phyloP scores from a whole-genome alignment of 2,113 vertebrate species.

The Eptesicus fuscus region DNA sequence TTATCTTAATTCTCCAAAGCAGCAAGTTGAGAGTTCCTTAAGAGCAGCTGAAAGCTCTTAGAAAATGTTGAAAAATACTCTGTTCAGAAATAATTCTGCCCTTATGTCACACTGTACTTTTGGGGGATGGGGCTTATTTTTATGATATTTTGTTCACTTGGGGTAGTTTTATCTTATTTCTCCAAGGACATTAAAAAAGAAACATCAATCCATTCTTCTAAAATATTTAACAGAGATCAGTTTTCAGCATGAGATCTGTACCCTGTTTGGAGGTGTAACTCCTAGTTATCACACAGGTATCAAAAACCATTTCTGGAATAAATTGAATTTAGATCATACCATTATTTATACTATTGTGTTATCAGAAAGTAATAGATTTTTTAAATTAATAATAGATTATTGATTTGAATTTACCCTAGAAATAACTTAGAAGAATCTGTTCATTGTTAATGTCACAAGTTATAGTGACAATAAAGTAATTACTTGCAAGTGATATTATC shows the following conservation, averaged over 20 bases:
- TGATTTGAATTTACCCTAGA: not conserved
- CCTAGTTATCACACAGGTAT: not conserved
- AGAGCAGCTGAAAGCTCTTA: constrained; percentile 47
- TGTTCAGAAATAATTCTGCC: constrained; percentile 62
- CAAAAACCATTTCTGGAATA: constrained; percentile 10
- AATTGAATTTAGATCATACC: not conserved
- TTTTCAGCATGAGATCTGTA: not conserved
- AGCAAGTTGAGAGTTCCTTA: constrained; percentile 54
- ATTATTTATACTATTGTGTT: not conserved
- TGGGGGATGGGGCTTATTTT: not conserved
- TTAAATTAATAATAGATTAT: not conserved
- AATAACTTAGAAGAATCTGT: not conserved
- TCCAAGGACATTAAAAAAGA: not conserved
- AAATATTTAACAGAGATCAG: not conserved
- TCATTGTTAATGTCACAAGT: not conserved
- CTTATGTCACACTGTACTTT: constrained; percentile 56
- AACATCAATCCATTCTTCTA: constrained; percentile 7
- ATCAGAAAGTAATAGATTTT: constrained; percentile 1
- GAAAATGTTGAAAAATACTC: constrained; percentile 57
- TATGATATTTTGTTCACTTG: constrained; percentile 6
- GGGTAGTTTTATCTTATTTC: not conserved
- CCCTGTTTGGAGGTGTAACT: not conserved
- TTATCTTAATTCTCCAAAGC: constrained; percentile 76
- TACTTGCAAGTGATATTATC: not conserved
- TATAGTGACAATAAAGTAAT: not conserved